Base-by-base conservation (phyloP, 2,797 vertebrate genomes). In the Microcaecilia unicolor region DNA sequence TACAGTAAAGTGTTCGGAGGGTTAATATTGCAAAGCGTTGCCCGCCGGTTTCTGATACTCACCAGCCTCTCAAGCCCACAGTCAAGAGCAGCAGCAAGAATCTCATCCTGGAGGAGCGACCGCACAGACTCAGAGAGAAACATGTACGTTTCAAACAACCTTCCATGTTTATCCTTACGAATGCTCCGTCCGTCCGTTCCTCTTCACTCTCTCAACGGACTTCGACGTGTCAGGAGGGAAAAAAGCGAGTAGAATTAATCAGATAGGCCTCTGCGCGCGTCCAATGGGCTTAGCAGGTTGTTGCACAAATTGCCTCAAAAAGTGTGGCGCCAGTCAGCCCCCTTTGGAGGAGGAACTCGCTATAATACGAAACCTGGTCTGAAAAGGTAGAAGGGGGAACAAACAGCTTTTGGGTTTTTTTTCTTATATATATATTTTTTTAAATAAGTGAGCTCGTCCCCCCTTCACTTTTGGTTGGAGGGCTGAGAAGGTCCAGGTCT, bases 51-150 rank as follows among this genome's bases (percentile, higher is more conserved):
- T 37, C 51, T 23, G 18, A 37, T 37, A 76, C 78, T 78, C 49
- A 77, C 78, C 78, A 64, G 51, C 44, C 77, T 15, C 76, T 78
- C 60, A 78, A 34, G 27, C 71, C 64, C 52, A 80, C 44, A 13
- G 59, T 61, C 40, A 81, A 43, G 31, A 81, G 25, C 45, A 81
- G 35, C 41, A 75, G 69, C 55, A 77, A 40, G 24, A 81, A 40
- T 45, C 53, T 55, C 32, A 61, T 46, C 22, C 67, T 65, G 38
- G 61, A 46, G 40, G 64, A 53, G 31, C 51, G 45, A 44, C 44
- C 67, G 68, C 75, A 51, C 48, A 28, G 49, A 29, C 58, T 46
- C 13, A 33, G 48, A 6, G 47, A 49, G 3, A 31, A 29, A 25
- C 41, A 11, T 16, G 18, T 0, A 13, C 37, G 22, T 37, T 57